Percentiles rank a stretch among this genome's conserved stretches.
These are phyloP conservation scores for Tenthredo notha DNA, from an alignment of 2,888 invertebrate species.

Conservation along the genomic window DNA sequence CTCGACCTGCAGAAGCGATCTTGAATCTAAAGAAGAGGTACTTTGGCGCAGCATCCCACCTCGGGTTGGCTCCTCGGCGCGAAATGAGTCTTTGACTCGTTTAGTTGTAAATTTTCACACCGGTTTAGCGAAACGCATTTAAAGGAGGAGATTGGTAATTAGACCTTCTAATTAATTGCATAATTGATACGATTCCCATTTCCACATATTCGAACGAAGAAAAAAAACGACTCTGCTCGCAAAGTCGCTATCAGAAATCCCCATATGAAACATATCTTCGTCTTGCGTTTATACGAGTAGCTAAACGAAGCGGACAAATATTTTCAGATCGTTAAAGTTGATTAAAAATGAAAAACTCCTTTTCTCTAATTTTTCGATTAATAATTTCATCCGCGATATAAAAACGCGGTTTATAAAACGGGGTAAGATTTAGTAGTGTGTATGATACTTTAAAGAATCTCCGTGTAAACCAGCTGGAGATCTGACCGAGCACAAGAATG, in stretches of 20 bases:
- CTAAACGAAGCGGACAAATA: background rate
- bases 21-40: conserved; percentile 50
- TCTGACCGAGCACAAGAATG: conserved; percentile 43
- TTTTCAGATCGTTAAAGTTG: background rate
- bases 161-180: conserved; percentile 73
- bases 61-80: background rate
- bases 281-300: too few species aligned
- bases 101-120: background rate
- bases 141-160: conserved; percentile 69
- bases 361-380: background rate
- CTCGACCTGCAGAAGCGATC: conserved; percentile 55
- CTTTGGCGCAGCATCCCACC: conserved; percentile 47
- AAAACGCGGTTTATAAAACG: background rate
- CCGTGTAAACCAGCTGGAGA: conserved; percentile 53
- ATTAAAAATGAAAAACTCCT: background rate
- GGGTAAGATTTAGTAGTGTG: conserved; percentile 53
- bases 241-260: background rate
- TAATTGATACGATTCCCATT: conserved; percentile 66
- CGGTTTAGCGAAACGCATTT: conserved; percentile 52
- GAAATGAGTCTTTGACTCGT: background rate
- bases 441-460: conserved; percentile 54
- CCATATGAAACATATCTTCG: background rate
- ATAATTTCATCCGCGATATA: background rate
- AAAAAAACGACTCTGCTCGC: background rate
- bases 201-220: background rate